phyloP scores from a whole-genome alignment of 2,888 invertebrate species.

The Romanomermis culicivorax region DNA sequence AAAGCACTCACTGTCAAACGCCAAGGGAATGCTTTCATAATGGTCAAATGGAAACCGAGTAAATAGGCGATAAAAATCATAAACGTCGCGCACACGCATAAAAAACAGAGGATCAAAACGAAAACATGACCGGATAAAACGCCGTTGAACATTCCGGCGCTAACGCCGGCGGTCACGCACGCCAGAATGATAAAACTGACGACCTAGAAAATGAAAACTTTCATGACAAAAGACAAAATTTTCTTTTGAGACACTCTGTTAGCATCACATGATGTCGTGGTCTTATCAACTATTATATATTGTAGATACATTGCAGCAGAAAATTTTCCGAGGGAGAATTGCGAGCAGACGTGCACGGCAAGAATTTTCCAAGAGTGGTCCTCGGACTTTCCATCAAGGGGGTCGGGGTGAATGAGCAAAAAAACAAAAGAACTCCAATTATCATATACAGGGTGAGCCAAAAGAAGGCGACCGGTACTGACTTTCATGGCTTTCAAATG shows the following conservation, averaged over 20 bases:
- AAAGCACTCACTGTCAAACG: conserved; percentile 8
- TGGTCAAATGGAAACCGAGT: conserved; percentile 10
- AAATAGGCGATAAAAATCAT: conserved; percentile 10
- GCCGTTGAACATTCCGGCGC: conserved; percentile 10
- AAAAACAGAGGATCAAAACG: conserved; percentile 8
- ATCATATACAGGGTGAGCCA: too few relatives aligned
- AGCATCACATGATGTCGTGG: too few relatives aligned
- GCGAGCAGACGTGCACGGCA: background rate
- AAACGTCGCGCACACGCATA: conserved; percentile 11
- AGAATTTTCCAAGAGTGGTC: background rate
- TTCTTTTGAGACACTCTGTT: too few relatives aligned
- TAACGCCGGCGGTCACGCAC: conserved; percentile 8
- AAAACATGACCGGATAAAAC: conserved; percentile 10
- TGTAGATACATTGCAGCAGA: too few relatives aligned
- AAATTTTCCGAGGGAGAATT: too few relatives aligned
- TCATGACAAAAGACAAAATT: too few relatives aligned
- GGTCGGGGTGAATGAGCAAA: too few relatives aligned
- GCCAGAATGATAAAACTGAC: conserved; percentile 11
- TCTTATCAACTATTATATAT: background rate
- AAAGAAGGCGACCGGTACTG: too few relatives aligned
- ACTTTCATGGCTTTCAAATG: too few relatives aligned
- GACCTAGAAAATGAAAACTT: background rate
- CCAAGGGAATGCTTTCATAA: conserved; percentile 9
- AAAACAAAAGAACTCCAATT: too few relatives aligned
- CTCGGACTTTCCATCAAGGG: too few relatives aligned